phyloP scores from a whole-genome alignment of 2,113 vertebrate species.

The Petroica traversi region DNA sequence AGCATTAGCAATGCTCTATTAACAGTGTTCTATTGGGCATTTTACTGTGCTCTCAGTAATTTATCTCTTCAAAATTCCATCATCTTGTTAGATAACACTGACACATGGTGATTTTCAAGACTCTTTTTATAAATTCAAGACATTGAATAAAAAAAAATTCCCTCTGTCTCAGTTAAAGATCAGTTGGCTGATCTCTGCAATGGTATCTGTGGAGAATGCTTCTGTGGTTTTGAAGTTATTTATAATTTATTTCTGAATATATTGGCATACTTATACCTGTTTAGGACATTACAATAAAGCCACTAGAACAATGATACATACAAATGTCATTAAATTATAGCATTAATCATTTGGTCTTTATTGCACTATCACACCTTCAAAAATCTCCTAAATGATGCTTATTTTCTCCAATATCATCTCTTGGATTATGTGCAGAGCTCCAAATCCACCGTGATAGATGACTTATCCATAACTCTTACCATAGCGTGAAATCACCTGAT shows the following conservation, averaged over 20 bases:
- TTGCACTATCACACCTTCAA: background rate
- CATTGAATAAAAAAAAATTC: background rate
- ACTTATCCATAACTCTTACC: background rate
- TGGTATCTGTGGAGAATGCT: background rate
- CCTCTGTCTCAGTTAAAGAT: background rate
- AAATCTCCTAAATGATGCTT: background rate
- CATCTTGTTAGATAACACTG: background rate
- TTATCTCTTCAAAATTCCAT: background rate
- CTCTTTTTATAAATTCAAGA: background rate
- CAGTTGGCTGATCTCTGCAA: background rate
- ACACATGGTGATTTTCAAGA: background rate
- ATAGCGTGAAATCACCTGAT: background rate
- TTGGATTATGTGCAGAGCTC: background rate
- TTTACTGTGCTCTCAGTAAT: background rate
- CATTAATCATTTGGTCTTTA: background rate
- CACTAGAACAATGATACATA: background rate
- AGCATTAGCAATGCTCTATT: background rate
- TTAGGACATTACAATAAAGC: background rate
- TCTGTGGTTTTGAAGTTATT: background rate
- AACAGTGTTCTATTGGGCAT: background rate
- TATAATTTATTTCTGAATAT: background rate
- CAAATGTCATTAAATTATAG: background rate
- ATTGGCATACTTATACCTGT: background rate
- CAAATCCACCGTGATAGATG: background rate
- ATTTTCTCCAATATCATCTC: background rate